phyloP scores from a whole-genome alignment of 2,797 vertebrate species.

The Syndactyla subalaris region DNA sequence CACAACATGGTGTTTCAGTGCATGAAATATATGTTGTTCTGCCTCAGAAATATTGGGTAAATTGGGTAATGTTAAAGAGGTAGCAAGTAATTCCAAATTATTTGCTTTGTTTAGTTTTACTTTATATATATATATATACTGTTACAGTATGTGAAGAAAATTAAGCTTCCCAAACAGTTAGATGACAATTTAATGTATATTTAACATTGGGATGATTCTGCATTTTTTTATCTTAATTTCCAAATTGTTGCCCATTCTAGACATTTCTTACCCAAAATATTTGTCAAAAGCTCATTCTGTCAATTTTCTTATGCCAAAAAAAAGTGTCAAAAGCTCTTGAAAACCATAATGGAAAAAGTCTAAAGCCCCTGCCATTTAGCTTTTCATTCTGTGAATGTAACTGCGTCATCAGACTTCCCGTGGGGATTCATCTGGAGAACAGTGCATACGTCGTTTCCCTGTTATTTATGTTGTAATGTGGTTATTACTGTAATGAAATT shows the following conservation, averaged over 20 bases:
- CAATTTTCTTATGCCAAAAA: not conserved
- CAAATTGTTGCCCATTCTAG: not conserved
- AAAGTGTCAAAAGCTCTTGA: not conserved
- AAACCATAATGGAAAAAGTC: not conserved
- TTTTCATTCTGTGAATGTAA: slow-evolving; percentile 30
- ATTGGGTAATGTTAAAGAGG: not conserved
- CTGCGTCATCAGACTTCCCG: slow-evolving; percentile 35
- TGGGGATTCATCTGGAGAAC: not conserved
- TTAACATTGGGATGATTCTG: not conserved
- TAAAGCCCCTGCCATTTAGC: not conserved
- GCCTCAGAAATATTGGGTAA: not conserved
- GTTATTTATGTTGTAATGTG: not conserved
- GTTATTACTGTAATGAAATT: not conserved
- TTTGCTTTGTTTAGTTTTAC: not conserved
- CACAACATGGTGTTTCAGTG: not conserved
- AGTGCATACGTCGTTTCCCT: not conserved
- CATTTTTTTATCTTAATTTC: not conserved
- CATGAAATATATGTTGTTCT: not conserved
- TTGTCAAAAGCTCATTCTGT: not conserved
- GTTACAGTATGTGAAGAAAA: not conserved
- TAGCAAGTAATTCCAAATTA: not conserved
- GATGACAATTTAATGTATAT: not conserved
- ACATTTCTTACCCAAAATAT: not conserved
- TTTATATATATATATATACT: not conserved
- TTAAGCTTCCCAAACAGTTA: not conserved